Evolutionary conservation across 2,888 invertebrate genomes (phyloP), one percentile per base, ranked within the genome.

Genomic region (Criorhina ranunculi): DNA sequence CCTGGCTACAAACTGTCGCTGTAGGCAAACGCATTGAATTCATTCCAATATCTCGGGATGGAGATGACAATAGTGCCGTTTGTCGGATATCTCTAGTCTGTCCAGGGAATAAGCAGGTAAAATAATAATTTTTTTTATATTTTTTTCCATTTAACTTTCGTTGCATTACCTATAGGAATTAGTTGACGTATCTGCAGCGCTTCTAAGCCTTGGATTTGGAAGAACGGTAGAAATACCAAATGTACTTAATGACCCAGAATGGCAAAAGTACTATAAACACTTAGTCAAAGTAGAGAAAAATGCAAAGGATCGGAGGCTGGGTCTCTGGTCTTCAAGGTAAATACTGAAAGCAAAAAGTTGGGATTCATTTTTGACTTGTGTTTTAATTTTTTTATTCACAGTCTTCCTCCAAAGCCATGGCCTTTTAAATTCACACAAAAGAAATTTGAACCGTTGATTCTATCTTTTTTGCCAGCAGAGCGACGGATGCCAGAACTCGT

Each of bases 1-100:
- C 92, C 0, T 93, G 93, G 93, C 88, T 93, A 64, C 93, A 93
- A 87, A 91, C 91, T 59, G 90, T 93, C 53, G 89, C 92, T 5
- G 88, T 90, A 33, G 92, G 91, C 17, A 91, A 92, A 5, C 87
- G 89, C 57, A 89, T 93, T 29, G 90, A 90, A 86, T 92, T 93
- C 86, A 87, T 92, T 87, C 93, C 93, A 11, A 51, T 93, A 5
- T 89, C 89, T 24, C 89, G 89, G 57, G 86, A 88, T 31, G 90
- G 88, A 44, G 88, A 90, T 0, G 89, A 89, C 57, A 90, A 93
- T 46, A 92, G 88, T 87, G 90, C 93, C 15, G 90, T 92, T 17
- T 93, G 93, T 46, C 92, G 92, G 85, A 88, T 93, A 0, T 89
- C 89, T 37, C 87, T 93, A 72, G 88, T 91, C 8, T 91, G 92